These are phyloP conservation scores for Rhagonycha fulva DNA, from an alignment of 2,888 invertebrate species.

Conservation along the genomic window DNA sequence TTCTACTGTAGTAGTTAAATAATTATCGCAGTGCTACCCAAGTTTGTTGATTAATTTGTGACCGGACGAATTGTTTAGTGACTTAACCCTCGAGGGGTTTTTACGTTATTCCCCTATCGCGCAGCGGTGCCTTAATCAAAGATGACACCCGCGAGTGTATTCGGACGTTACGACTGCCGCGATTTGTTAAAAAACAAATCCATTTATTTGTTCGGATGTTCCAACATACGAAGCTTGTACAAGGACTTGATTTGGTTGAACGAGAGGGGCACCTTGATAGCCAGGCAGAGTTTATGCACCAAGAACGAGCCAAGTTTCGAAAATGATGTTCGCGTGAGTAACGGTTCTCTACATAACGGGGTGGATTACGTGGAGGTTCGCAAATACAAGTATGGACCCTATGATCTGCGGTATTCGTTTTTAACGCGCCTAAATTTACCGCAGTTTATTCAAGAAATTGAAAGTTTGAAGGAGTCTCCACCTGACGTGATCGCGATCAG, in stretches of 20 bases:
- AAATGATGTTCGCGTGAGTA: conserved; percentile 30
- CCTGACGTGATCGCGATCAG: conserved; percentile 39
- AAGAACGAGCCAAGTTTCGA: conserved; percentile 35
- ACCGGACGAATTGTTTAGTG: neutral
- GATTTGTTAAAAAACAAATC: conserved; percentile 25
- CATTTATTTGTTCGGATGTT: conserved; percentile 37
- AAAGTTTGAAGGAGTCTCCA: neutral
- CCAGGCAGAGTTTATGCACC: conserved; percentile 15
- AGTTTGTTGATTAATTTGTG: too few relatives aligned
- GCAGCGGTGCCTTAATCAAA: neutral
- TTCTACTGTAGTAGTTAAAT: too few relatives aligned
- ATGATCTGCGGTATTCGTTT: conserved; percentile 31
- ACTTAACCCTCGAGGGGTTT: neutral
- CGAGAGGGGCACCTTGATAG: conserved; percentile 27
- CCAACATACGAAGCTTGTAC: conserved; percentile 36
- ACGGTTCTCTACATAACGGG: conserved; percentile 29
- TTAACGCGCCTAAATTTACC: conserved; percentile 31
- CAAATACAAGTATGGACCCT: conserved; percentile 10
- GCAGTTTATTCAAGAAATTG: conserved; percentile 26
- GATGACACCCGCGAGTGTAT: neutral
- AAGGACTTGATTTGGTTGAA: conserved; percentile 37
- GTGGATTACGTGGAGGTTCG: conserved; percentile 34
- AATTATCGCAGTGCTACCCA: too few relatives aligned
- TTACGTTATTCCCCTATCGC: neutral
- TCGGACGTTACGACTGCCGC: neutral